Conservation (phyloP, 1,140 invertebrate species). For the Drosophila suzukii region DNA sequence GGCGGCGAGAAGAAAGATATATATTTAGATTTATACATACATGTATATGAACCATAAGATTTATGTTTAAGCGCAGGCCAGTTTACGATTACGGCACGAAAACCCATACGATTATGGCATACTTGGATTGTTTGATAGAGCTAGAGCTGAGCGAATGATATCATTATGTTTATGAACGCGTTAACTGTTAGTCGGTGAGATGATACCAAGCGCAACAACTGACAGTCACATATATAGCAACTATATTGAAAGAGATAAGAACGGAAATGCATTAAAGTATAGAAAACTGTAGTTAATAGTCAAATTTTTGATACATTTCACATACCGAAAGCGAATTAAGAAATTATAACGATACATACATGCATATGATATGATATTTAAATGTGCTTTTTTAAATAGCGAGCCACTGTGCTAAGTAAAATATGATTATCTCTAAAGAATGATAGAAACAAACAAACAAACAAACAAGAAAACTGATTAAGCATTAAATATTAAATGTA, state of each 20-base stretch:
- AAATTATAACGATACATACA: constrained; percentile 23
- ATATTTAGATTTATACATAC: constrained; percentile 56
- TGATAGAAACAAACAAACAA: constrained; percentile 14
- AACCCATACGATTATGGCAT: constrained; percentile 32
- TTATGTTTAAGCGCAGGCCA: constrained; percentile 40
- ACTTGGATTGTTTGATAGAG: constrained; percentile 51
- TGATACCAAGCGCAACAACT: constrained; percentile 36
- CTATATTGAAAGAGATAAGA: constrained; percentile 26
- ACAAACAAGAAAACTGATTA: constrained; percentile 71
- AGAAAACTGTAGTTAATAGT: constrained; percentile 78
- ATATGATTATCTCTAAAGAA: constrained; percentile 40
- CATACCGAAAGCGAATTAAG: constrained; percentile 38
- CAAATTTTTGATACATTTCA: constrained; percentile 81
- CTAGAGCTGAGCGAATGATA: constrained; percentile 70
- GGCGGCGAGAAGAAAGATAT: constrained; percentile 18
- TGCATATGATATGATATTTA: constrained; percentile 39
- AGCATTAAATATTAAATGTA: constrained; percentile 63
- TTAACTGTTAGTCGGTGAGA: constrained; percentile 48
- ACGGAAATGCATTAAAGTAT: constrained; percentile 45
- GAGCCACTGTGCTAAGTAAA: constrained; percentile 49
- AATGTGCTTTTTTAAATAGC: constrained; percentile 65
- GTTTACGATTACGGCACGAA: constrained; percentile 48
- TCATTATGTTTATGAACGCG: constrained; percentile 75
- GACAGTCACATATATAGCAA: constrained; percentile 40
- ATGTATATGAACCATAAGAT: constrained; percentile 43